phyloP scores from a whole-genome alignment of 37 sponge, comb jelly and placozoan species.

The Cladorhizidae sp. region DNA sequence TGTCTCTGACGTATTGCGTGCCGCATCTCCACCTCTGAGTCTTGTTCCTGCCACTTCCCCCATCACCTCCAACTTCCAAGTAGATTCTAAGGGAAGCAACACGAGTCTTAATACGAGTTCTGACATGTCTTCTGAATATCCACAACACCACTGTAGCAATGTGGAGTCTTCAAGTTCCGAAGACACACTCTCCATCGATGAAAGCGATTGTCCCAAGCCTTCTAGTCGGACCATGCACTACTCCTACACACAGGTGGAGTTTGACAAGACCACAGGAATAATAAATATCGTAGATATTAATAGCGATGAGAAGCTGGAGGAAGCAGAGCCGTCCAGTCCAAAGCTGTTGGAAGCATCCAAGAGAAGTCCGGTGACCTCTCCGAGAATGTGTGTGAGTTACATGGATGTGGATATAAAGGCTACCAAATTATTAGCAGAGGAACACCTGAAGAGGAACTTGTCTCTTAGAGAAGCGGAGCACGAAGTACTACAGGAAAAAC shows the following conservation, averaged over 20 bases:
- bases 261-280: conserved; percentile 1
- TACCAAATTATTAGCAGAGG: conserved; percentile 7
- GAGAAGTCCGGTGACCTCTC: conserved; percentile 6
- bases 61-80: neutral
- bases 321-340: neutral
- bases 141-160: too few relatives aligned
- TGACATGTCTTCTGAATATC: neutral
- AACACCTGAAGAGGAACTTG: neutral
- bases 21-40: neutral
- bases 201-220: conserved; percentile 5
- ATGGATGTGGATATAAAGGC: conserved; percentile 33
- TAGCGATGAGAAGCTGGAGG: neutral
- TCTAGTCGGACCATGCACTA: conserved; percentile 27
- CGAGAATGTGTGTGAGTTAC: conserved; percentile 22
- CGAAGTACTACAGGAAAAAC: conserved; percentile 25
- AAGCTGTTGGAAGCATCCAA: neutral
- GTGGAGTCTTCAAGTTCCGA: neutral
- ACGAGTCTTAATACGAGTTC: neutral
- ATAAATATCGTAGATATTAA: too few relatives aligned
- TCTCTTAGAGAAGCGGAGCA: conserved; percentile 26
- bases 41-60: neutral
- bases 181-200: neutral
- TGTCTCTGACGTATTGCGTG: neutral
- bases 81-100: neutral
- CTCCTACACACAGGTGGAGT: conserved; percentile 37